Conservation (phyloP, 1,140 invertebrate species). For the Delia radicum region DNA sequence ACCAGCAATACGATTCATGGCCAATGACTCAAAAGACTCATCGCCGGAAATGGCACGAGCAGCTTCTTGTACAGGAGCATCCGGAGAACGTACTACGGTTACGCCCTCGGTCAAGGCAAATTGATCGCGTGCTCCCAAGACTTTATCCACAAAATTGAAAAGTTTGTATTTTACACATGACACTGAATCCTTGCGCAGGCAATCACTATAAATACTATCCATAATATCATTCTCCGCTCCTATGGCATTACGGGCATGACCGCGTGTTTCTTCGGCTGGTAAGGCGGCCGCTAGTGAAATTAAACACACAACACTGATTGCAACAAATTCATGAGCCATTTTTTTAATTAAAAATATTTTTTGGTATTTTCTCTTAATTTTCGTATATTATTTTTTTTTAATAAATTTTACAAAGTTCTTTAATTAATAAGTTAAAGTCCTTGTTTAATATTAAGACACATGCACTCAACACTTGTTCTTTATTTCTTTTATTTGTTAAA, state of each 20-base stretch:
- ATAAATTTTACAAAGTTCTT: conserved; percentile 14
- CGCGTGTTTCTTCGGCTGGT: conserved; percentile 66
- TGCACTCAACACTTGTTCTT: conserved; percentile 46
- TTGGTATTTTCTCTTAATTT: conserved; percentile 32
- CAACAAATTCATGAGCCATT: conserved; percentile 45
- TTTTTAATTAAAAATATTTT: conserved; percentile 39
- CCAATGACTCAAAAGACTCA: conserved; percentile 67
- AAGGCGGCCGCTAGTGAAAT: conserved; percentile 61
- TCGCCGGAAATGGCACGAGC: conserved; percentile 66
- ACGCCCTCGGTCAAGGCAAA: conserved; percentile 78
- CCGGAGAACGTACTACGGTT: conserved; percentile 73
- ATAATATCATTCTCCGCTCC: conserved; percentile 73
- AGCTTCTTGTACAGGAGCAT: conserved; percentile 62
- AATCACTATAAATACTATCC: conserved; percentile 74
- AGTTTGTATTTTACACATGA: conserved; percentile 82
- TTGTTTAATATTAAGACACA: conserved; percentile 15
- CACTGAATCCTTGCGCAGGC: conserved; percentile 75
- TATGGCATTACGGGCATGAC: conserved; percentile 61
- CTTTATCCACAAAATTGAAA: conserved; percentile 79
- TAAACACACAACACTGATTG: conserved; percentile 59
- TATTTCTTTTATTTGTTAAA: not conserved
- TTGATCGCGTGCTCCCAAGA: conserved; percentile 72
- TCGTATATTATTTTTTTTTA: conserved; percentile 22
- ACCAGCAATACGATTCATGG: conserved; percentile 67
- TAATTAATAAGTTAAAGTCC: conserved; percentile 27